Base-by-base conservation (phyloP, 2,797 vertebrate species). In the Craterocephalus amniculus region DNA sequence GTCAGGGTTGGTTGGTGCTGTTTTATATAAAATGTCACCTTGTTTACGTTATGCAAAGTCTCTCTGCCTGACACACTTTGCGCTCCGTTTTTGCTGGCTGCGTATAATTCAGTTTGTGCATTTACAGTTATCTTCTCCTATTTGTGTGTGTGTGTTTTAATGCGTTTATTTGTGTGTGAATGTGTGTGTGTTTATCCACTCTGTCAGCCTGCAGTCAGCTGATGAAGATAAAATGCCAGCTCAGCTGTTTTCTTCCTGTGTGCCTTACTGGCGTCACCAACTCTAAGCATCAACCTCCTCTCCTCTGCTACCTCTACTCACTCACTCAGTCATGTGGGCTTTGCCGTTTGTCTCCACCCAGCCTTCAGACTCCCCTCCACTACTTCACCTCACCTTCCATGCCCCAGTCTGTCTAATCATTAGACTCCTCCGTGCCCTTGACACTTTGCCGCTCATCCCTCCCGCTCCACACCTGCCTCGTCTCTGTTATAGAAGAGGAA, bases 181-280 rank as follows among this genome's bases (percentile, higher is more conserved):
- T 75, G 64, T 74, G 74, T 75, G 56, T 49, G 38, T 54, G 38
- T 73, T 74, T 80, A 83, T 74, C 70, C 90, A 83, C 85, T 83
- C 83, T 80, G 83, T 86, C 89, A 90, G 85, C 83, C 88, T 89
- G 86, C 83, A 88, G 88, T 93, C 91, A 92, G 89, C 92, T 93
- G 92, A 93, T 89, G 80, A 85, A 84, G 74, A 83, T 58, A 72
- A 64, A 71, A 62, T 67, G 83, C 86, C 84, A 79, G 76, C 86
- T 94, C 91, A 92, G 89, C 91, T 88, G 88, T 88, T 92, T 86
- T 71, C 63, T 45, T 69, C 22, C 45, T 75, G 70, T 59, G 64
- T 75, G 66, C 63, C 55, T 56, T 55, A 49, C 63, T 57, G 48
- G 36, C 13, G 20, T 87, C 81, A 81, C 68, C 79, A 67, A 62